These are phyloP conservation scores for Incurvaria masculella DNA, from an alignment of 2,888 invertebrate genomes.

Conservation along the genomic window DNA sequence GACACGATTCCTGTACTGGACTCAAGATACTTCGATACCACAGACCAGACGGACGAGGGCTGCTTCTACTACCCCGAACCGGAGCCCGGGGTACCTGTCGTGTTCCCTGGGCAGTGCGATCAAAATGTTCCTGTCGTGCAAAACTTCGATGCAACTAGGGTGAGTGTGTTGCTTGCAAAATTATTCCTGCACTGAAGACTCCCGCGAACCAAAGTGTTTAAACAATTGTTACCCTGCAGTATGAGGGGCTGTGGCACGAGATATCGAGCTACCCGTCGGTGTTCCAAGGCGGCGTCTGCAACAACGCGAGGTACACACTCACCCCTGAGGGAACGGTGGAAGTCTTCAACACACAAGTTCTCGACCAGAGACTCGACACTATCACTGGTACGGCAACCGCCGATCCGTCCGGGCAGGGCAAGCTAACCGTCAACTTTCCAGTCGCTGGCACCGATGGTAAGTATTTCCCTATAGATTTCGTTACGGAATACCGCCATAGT, in stretches of 20 bases:
- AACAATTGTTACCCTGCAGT: too few species aligned
- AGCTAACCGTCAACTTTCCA: slow-evolving; percentile 31
- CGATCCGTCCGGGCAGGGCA: slow-evolving; percentile 26
- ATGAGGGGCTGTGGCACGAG: slow-evolving; percentile 33
- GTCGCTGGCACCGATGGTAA: slow-evolving; percentile 26
- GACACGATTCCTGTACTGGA: slow-evolving; percentile 19
- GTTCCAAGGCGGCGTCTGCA: slow-evolving; percentile 30
- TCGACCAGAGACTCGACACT: slow-evolving; percentile 26
- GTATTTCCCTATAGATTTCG: too few species aligned
- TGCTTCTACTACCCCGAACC: slow-evolving; percentile 26
- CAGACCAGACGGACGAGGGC: slow-evolving; percentile 20
- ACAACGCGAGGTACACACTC: slow-evolving; percentile 27
- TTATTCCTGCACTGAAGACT: too few species aligned
- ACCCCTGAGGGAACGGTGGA: slow-evolving; percentile 21
- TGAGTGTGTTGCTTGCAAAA: slow-evolving; percentile 11
- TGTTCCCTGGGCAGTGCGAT: slow-evolving; percentile 22
- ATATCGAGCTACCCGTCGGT: slow-evolving; percentile 32
- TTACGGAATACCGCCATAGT: too few species aligned
- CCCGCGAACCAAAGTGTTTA: too few species aligned
- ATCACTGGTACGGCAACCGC: slow-evolving; percentile 30
- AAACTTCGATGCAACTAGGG: slow-evolving; percentile 19
- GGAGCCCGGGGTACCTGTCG: slow-evolving; percentile 15
- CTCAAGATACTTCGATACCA: slow-evolving; percentile 21
- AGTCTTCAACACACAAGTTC: slow-evolving; percentile 35
- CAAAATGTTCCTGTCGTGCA: slow-evolving; percentile 17